Evolutionary conservation across 30 jellyfish, hydroid and myxozoan genomes (phyloP).

Genomic region (Euphysa ruthae): DNA sequence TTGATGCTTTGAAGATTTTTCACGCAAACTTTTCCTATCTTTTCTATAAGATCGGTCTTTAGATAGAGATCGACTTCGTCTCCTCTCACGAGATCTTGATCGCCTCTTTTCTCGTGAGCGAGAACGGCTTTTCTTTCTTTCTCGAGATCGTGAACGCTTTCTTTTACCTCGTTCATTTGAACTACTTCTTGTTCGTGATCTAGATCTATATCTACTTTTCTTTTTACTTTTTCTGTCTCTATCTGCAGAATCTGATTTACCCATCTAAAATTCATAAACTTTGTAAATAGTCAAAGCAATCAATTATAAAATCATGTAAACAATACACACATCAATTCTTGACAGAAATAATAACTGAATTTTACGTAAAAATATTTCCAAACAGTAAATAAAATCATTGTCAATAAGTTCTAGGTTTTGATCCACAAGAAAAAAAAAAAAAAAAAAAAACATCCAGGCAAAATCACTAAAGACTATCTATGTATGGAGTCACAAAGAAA

Average conservation of each 20-base stretch:
- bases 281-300: too few relatives aligned
- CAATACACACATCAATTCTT: too few relatives aligned
- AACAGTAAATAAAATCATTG: too few relatives aligned
- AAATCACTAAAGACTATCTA: too few relatives aligned
- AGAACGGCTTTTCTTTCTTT: slow-evolving; percentile 3
- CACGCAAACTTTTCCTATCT: background rate
- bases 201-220: background rate
- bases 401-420: too few relatives aligned
- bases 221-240: slow-evolving; percentile 13
- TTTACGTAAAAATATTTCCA: too few relatives aligned
- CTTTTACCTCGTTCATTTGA: slow-evolving; percentile 12
- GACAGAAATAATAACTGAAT: too few relatives aligned
- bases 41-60: slow-evolving; percentile 1
- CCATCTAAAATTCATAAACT: too few relatives aligned
- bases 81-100: slow-evolving; percentile 10
- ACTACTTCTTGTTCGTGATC: slow-evolving; percentile 19
- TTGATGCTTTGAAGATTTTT: background rate
- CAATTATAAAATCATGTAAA: too few relatives aligned
- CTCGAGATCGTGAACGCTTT: slow-evolving; percentile 22
- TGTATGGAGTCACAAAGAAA: too few relatives aligned
- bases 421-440: too few relatives aligned
- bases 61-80: background rate
- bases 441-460: too few relatives aligned
- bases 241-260: slow-evolving; percentile 13
- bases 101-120: slow-evolving; percentile 1